phyloP scores from a whole-genome alignment of 2,797 vertebrate species.

The Gallirallus australis region DNA sequence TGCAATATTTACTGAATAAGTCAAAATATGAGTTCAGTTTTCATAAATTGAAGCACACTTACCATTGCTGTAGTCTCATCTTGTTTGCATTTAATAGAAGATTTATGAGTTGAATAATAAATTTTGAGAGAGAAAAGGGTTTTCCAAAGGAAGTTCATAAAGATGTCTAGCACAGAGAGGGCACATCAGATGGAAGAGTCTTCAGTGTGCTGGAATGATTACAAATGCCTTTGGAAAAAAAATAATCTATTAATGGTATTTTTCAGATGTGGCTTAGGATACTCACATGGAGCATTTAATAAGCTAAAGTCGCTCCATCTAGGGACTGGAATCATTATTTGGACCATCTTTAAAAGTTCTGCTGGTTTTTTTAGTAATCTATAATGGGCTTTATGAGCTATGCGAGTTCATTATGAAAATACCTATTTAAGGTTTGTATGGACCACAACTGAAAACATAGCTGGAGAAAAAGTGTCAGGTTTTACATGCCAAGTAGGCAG shows the following conservation, averaged over 20 bases:
- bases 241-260: constrained; percentile 1
- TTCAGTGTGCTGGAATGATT: neutral
- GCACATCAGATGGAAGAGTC: neutral
- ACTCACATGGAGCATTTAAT: neutral
- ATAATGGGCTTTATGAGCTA: neutral
- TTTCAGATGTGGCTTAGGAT: constrained; percentile 14
- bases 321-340: neutral
- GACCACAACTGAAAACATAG: neutral
- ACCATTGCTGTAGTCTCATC: neutral
- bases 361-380: neutral
- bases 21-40: constrained; percentile 38
- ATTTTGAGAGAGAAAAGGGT: neutral
- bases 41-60: neutral
- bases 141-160: neutral
- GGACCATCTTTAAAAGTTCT: constrained; percentile 18
- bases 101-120: neutral
- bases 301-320: neutral
- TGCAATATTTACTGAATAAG: constrained; percentile 24
- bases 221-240: neutral
- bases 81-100: neutral
- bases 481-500: neutral
- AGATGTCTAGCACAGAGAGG: neutral
- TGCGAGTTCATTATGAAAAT: neutral
- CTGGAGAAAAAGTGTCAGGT: neutral
- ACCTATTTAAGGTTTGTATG: neutral